phyloP scores from a whole-genome alignment of 2,113 vertebrate genomes.

The Piprites chloris region DNA sequence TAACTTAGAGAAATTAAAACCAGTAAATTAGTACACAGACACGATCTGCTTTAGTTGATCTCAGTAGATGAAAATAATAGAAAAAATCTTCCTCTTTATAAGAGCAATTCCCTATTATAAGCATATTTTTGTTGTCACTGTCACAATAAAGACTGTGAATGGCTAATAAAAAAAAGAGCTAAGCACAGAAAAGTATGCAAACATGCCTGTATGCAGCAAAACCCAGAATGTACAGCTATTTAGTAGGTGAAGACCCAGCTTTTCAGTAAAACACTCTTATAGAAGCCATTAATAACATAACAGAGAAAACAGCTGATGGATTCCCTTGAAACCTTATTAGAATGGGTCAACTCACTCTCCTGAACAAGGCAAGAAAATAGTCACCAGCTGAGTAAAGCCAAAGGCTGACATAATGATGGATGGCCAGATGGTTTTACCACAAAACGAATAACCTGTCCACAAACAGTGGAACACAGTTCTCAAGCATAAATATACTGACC shows the following conservation, averaged over 20 bases:
- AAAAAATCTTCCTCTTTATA: background rate
- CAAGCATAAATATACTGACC: background rate
- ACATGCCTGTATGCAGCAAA: background rate
- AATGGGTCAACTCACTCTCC: background rate
- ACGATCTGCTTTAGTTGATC: background rate
- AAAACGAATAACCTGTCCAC: background rate
- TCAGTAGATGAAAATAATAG: background rate
- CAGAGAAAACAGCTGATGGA: background rate
- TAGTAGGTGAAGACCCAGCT: background rate
- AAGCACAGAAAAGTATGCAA: background rate
- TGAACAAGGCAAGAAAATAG: slow-evolving; percentile 36
- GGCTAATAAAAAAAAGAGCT: background rate
- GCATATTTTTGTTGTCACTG: background rate
- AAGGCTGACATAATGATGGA: slow-evolving; percentile 47
- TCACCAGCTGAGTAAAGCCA: slow-evolving; percentile 50
- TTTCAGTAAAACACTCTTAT: background rate
- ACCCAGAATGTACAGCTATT: background rate
- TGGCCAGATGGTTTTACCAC: slow-evolving; percentile 3
- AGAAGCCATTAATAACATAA: background rate
- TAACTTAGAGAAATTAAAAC: background rate
- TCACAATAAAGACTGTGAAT: background rate
- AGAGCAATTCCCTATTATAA: background rate
- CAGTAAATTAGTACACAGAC: background rate
- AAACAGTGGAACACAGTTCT: background rate
- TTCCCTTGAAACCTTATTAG: slow-evolving; percentile 11